phyloP scores from a whole-genome alignment of 2,113 vertebrate genomes.

The Falco punctatus region DNA sequence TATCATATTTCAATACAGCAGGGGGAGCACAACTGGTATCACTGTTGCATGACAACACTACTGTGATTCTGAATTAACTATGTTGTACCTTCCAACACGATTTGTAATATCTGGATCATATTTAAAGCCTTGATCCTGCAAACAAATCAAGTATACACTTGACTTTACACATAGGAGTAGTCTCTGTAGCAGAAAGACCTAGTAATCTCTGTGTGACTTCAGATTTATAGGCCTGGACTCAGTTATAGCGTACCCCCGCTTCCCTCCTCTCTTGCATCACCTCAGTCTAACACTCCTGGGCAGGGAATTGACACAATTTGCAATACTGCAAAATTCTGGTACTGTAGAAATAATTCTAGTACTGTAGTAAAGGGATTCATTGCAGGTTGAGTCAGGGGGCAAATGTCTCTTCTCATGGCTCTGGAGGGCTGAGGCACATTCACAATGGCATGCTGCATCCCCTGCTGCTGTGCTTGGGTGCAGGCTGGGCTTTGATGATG shows the following conservation, averaged over 20 bases:
- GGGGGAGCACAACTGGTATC: not conserved
- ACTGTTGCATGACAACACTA: not conserved
- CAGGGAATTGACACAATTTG: not conserved
- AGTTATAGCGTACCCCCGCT: accelerated
- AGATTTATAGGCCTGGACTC: not conserved
- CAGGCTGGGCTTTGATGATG: not conserved
- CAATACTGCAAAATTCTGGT: too few relatives aligned
- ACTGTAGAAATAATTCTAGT: not conserved
- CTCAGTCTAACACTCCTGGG: not conserved
- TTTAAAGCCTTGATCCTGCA: not conserved
- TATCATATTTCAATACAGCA: not conserved
- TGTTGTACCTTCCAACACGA: accelerated
- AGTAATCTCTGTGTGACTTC: not conserved
- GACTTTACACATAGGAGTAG: not conserved
- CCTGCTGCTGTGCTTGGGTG: too few relatives aligned
- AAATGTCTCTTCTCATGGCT: not conserved
- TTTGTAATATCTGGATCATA: accelerated
- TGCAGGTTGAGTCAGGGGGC: not conserved
- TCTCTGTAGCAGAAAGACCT: not conserved
- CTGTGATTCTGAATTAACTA: not conserved
- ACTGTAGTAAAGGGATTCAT: not conserved
- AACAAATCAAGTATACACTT: accelerated
- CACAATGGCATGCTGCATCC: not conserved
- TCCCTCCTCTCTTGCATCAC: not conserved
- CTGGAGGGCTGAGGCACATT: not conserved